These are phyloP conservation scores for Sminthurides bifidus DNA, from an alignment of 1,140 invertebrate species.

Conservation along the genomic window DNA sequence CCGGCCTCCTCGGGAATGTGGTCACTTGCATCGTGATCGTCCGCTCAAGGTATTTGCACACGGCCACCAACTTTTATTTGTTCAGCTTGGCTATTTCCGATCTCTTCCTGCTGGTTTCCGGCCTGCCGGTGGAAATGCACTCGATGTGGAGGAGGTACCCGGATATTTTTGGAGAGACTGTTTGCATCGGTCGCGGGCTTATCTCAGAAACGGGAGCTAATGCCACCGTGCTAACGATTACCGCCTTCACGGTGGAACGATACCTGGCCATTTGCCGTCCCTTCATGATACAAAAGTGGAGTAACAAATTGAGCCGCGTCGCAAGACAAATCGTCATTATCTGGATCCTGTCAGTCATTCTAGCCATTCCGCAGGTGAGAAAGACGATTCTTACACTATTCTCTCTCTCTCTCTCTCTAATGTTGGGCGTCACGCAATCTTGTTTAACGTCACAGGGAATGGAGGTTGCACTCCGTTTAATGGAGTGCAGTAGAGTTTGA, in stretches of 20 bases:
- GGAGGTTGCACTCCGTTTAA: too few species aligned
- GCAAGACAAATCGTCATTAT: constrained; percentile 42
- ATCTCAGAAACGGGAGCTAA: constrained; percentile 47
- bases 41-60: constrained; percentile 83
- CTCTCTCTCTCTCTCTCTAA: neutral
- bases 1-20: constrained; percentile 77
- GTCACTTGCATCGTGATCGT: constrained; percentile 86
- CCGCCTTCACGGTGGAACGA: constrained; percentile 60
- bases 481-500: too few species aligned
- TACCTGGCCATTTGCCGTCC: constrained; percentile 60
- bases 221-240: constrained; percentile 70
- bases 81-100: constrained; percentile 63
- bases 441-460: too few species aligned
- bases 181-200: constrained; percentile 44
- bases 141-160: constrained; percentile 30
- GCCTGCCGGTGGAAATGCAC: constrained; percentile 27
- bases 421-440: too few species aligned
- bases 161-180: constrained; percentile 42
- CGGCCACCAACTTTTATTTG: constrained; percentile 60
- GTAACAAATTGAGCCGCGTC: constrained; percentile 40
- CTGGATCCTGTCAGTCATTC: constrained; percentile 40
- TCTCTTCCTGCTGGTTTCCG: constrained; percentile 36
- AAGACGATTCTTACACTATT: neutral
- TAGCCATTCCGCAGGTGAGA: constrained; percentile 40
- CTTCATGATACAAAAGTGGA: constrained; percentile 42